phyloP scores from a whole-genome alignment of 30 jellyfish, hydroid and myxozoan species.

The Chironex yamaguchii region DNA sequence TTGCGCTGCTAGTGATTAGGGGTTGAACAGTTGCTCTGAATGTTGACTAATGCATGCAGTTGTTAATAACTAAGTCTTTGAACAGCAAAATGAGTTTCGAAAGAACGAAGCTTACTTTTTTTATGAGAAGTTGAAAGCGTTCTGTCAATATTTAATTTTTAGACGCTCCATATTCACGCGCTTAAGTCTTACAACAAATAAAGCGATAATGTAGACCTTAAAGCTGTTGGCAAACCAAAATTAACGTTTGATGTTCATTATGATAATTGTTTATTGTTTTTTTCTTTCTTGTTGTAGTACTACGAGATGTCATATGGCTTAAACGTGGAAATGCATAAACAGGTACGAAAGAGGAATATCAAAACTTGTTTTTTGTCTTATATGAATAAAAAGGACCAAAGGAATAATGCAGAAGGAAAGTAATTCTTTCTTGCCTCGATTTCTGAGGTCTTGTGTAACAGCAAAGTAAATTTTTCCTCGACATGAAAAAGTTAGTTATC shows the following conservation, averaged over 20 bases:
- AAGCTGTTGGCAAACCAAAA: not conserved
- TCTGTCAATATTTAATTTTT: not conserved
- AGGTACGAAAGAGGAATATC: slow-evolving; percentile 70
- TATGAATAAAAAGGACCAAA: no score
- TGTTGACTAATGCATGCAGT: not conserved
- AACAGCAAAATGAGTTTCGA: not conserved
- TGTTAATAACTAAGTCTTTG: not conserved
- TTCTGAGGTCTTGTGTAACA: no score
- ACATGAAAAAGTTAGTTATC: no score
- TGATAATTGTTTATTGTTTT: not conserved
- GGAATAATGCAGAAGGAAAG: no score
- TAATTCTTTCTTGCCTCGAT: no score
- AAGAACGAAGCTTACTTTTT: not conserved
- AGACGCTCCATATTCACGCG: not conserved
- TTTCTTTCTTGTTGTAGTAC: slow-evolving; percentile 72
- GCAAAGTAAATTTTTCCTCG: no score
- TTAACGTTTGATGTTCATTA: not conserved
- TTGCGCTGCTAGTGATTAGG: not conserved
- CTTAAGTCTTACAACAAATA: not conserved
- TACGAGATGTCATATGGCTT: slow-evolving; percentile 99
- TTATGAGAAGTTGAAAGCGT: not conserved
- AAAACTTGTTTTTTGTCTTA: no score
- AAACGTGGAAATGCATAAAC: slow-evolving; percentile 98
- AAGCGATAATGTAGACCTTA: not conserved
- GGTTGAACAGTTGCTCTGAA: not conserved